Percentiles rank a stretch among this genome's conserved stretches.
Evolutionary conservation across 2,888 invertebrate species (phyloP).

Genomic region (Apoderus coryli): DNA sequence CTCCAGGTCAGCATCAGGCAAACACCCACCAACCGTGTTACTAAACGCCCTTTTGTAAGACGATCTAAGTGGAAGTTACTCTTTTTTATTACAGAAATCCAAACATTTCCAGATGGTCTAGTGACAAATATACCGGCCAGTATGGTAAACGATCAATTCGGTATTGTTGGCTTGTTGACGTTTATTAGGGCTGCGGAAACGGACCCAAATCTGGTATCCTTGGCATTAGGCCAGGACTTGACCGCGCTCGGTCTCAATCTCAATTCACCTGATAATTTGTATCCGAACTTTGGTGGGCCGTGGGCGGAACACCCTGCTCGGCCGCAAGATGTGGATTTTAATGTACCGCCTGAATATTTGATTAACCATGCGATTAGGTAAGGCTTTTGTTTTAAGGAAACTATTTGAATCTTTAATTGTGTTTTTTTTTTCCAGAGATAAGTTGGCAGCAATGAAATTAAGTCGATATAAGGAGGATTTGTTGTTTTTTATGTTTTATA

Average conservation of each 20-base stretch:
- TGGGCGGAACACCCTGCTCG: slow-evolving; percentile 97
- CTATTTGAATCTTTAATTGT: background rate
- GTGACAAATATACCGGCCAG: slow-evolving; percentile 96
- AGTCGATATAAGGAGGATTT: slow-evolving; percentile 97
- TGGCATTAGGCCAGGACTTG: slow-evolving; percentile 95
- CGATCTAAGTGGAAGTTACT: too few relatives aligned
- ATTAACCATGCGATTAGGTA: slow-evolving; percentile 86
- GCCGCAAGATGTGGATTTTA: slow-evolving; percentile 97
- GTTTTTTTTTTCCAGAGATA: slow-evolving; percentile 50
- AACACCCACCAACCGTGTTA: too few relatives aligned
- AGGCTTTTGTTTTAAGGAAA: slow-evolving; percentile 3
- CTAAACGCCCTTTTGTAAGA: too few relatives aligned
- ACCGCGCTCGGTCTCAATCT: slow-evolving; percentile 96
- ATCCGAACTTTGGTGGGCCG: slow-evolving; percentile 97
- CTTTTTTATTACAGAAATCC: slow-evolving; percentile 50
- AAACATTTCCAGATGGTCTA: slow-evolving; percentile 92
- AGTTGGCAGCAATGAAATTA: slow-evolving; percentile 87
- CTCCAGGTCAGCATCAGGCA: too few relatives aligned
- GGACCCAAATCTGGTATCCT: slow-evolving; percentile 88
- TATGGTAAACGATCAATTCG: slow-evolving; percentile 99
- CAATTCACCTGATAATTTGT: slow-evolving; percentile 94
- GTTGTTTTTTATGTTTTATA: slow-evolving; percentile 98
- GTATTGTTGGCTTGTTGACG: slow-evolving; percentile 95
- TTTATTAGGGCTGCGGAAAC: slow-evolving; percentile 97
- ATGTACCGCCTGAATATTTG: slow-evolving; percentile 96